Evolutionary conservation across 2,113 vertebrate genomes (phyloP).

Genomic region (Myiopsitta monachus): DNA sequence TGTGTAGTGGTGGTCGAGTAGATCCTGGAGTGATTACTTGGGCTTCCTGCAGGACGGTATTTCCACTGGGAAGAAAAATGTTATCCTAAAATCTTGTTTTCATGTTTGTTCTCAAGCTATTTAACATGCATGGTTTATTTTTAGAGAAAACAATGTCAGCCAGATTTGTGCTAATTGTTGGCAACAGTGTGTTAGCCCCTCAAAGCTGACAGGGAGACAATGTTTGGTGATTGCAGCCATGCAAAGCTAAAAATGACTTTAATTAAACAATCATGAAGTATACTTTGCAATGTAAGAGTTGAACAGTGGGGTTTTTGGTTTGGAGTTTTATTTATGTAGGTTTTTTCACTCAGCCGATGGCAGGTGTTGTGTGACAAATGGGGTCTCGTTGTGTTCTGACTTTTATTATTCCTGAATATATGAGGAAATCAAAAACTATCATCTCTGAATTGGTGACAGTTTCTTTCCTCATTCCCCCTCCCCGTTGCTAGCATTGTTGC

Average conservation of each 20-base stretch:
- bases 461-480: neutral
- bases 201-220: conserved; percentile 69
- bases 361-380: conserved; percentile 63
- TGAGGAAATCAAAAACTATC: neutral
- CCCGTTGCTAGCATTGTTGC: neutral
- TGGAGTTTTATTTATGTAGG: neutral
- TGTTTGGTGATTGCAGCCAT: conserved; percentile 69
- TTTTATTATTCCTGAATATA: conserved; percentile 10
- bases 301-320: conserved; percentile 9
- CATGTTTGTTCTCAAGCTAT: conserved; percentile 56
- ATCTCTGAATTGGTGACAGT: neutral
- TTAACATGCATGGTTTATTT: conserved; percentile 72
- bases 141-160: conserved; percentile 69
- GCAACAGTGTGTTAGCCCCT: conserved; percentile 59
- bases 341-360: conserved; percentile 23
- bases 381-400: neutral
- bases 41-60: neutral
- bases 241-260: conserved; percentile 63
- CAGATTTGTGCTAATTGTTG: conserved; percentile 72
- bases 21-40: neutral
- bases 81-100: conserved; percentile 52
- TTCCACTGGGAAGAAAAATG: conserved; percentile 12
- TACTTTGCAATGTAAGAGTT: conserved; percentile 17
- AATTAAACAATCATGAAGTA: conserved; percentile 61
- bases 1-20: neutral